phyloP scores from a whole-genome alignment of 1,140 invertebrate genomes.

The Drosophila mauritiana region DNA sequence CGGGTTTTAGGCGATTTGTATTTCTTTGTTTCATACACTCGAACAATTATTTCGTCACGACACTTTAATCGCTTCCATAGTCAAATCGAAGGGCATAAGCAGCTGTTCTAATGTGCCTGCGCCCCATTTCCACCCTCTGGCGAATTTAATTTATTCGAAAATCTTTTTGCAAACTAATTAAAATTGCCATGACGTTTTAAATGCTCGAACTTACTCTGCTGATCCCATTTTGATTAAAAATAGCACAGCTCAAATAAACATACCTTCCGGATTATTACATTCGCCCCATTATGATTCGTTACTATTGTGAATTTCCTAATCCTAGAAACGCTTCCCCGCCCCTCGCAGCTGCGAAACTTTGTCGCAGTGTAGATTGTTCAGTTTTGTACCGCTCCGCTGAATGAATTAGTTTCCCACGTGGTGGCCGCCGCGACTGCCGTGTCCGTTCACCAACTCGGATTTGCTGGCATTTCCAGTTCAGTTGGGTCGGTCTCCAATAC shows the following conservation, averaged over 20 bases:
- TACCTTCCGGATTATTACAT: too few species aligned
- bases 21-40: constrained; percentile 37
- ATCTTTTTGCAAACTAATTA: not conserved
- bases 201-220: not conserved
- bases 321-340: not conserved
- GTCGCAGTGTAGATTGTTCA: constrained; percentile 19
- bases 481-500: constrained; percentile 11
- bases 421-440: constrained; percentile 4
- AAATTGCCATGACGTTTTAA: not conserved
- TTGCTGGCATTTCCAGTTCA: constrained; percentile 53
- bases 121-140: too few species aligned
- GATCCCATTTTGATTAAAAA: too few species aligned
- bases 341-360: not conserved
- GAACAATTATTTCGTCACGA: constrained; percentile 3
- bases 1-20: constrained; percentile 18
- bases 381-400: constrained; percentile 20
- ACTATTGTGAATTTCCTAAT: constrained; percentile 1
- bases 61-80: not conserved
- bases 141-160: not conserved
- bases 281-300: too few species aligned
- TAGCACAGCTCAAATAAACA: too few species aligned
- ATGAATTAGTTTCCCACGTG: constrained; percentile 70
- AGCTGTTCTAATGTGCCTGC: not conserved
- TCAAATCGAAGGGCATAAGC: not conserved
- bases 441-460: constrained; percentile 36